These are phyloP conservation scores for Atherix ibis DNA, from an alignment of 2,888 invertebrate genomes.

Conservation along the genomic window DNA sequence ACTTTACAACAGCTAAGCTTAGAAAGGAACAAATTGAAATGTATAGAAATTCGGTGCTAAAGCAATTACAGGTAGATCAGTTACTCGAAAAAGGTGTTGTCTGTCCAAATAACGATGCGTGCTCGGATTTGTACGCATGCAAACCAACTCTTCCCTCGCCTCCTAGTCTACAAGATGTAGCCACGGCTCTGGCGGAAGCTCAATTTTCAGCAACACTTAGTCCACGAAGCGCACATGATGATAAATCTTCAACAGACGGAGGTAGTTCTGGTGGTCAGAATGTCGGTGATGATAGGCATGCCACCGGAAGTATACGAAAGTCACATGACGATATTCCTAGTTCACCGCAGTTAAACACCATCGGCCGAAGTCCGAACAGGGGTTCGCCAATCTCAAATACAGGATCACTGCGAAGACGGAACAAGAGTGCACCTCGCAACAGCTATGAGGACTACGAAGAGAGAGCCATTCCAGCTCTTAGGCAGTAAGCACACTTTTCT, in stretches of 20 bases:
- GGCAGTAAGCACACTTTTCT: conserved; percentile 53
- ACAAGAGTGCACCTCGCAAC: conserved; percentile 48
- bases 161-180: conserved; percentile 32
- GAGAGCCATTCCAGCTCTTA: conserved; percentile 62
- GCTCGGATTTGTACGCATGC: conserved; percentile 27
- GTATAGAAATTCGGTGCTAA: conserved; percentile 59
- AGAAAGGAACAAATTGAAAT: conserved; percentile 83
- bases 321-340: conserved; percentile 28
- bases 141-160: conserved; percentile 29
- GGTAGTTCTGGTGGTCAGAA: conserved; percentile 14
- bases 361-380: conserved; percentile 26
- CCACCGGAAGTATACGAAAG: conserved; percentile 19
- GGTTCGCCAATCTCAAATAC: conserved; percentile 39
- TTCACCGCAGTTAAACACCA: conserved; percentile 23
- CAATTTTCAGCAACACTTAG: conserved; percentile 19
- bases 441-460: conserved; percentile 83
- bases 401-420: conserved; percentile 44
- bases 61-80: conserved; percentile 55
- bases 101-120: conserved; percentile 23
- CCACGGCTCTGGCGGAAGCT: conserved; percentile 26
- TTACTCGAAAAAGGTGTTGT: conserved; percentile 67
- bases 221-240: conserved; percentile 23
- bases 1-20: conserved; percentile 77
- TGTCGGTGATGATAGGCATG: conserved; percentile 10
- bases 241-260: conserved; percentile 22